Evolutionary conservation across 2,797 vertebrate species (phyloP).

Genomic region (Fistularia commersonii): DNA sequence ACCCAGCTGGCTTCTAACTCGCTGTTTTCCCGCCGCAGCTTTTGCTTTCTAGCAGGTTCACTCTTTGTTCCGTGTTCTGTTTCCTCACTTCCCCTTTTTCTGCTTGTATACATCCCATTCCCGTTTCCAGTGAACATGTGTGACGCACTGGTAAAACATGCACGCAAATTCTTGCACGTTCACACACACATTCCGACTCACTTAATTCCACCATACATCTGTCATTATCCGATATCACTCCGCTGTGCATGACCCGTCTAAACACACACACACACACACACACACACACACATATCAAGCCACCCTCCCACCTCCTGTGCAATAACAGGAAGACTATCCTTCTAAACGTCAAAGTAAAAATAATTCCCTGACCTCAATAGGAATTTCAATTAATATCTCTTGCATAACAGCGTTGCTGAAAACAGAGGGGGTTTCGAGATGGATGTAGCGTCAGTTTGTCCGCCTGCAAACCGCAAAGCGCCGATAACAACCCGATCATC

Average conservation of each 20-base stretch:
- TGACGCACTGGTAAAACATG: not conserved
- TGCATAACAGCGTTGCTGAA: not conserved
- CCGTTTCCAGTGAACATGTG: slow-evolving; percentile 22
- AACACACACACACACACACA: not conserved
- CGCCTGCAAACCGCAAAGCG: too few species aligned
- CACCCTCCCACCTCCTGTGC: slow-evolving; percentile 20
- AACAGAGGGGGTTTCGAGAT: too few species aligned
- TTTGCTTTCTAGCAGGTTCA: not conserved
- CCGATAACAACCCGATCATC: too few species aligned
- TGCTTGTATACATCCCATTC: slow-evolving; percentile 27
- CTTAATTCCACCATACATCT: slow-evolving; percentile 19
- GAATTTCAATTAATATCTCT: slow-evolving; percentile 3
- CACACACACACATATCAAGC: not conserved
- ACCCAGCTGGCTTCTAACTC: slow-evolving; percentile 1
- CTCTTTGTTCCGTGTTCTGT: too few species aligned
- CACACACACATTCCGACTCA: not conserved
- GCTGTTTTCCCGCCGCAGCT: not conserved
- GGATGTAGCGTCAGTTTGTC: too few species aligned
- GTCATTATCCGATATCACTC: slow-evolving; percentile 1
- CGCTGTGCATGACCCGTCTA: not conserved
- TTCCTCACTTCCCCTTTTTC: slow-evolving; percentile 23
- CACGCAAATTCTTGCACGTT: not conserved
- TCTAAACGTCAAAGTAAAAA: not conserved
- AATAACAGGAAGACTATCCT: slow-evolving; percentile 68
- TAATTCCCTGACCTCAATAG: slow-evolving; percentile 40